Evolutionary conservation across 2,113 vertebrate species (phyloP).

Genomic region (Echinops telfairi): DNA sequence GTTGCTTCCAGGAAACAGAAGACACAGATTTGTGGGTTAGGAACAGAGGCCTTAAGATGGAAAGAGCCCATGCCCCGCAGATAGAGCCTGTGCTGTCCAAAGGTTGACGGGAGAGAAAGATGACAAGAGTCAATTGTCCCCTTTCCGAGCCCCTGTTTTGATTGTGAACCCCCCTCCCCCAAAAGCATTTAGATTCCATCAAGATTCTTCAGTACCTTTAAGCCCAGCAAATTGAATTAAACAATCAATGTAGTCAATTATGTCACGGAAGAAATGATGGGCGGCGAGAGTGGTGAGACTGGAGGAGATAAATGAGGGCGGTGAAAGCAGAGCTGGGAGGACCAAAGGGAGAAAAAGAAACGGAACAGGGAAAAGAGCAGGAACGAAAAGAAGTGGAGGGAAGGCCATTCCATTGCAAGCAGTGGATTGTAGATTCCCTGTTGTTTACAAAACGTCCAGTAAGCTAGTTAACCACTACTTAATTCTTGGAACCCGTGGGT

Average conservation of each 20-base stretch:
- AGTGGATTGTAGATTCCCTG: background rate
- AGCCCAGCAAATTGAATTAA: conserved; percentile 39
- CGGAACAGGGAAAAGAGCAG: background rate
- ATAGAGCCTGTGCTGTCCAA: conserved; percentile 64
- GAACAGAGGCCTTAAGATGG: conserved; percentile 62
- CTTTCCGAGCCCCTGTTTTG: background rate
- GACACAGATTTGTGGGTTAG: conserved; percentile 60
- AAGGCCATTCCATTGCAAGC: background rate
- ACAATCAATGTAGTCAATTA: conserved; percentile 15
- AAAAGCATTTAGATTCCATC: conserved; percentile 7
- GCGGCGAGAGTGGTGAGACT: conserved; percentile 1
- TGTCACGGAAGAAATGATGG: conserved; percentile 19
- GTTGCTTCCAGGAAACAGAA: conserved; percentile 69
- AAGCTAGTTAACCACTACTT: background rate
- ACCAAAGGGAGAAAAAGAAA: background rate
- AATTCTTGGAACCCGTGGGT: background rate
- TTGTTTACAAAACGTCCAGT: background rate
- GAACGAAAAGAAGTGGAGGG: background rate
- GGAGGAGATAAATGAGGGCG: background rate
- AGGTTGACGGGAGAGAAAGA: background rate
- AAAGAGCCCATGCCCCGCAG: conserved; percentile 59
- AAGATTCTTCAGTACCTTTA: conserved; percentile 20
- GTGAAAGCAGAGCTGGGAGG: background rate
- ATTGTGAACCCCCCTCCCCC: background rate
- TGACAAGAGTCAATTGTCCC: conserved; percentile 4